Evolutionary conservation across 92 coral and sea anemone genomes (phyloP).

Genomic region (Umimayanthus kanabou): DNA sequence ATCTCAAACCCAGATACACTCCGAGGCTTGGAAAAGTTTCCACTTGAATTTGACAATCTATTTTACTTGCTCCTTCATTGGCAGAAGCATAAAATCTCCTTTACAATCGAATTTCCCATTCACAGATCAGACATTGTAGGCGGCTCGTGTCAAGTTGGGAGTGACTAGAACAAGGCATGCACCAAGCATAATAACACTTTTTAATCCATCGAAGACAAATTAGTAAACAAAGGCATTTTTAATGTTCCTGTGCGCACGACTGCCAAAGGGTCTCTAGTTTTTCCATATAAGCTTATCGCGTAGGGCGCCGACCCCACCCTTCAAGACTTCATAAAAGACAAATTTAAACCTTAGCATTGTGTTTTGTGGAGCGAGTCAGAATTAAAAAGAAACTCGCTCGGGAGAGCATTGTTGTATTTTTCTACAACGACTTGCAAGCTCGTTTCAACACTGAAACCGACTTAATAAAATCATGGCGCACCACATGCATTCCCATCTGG

Average conservation of each 20-base stretch:
- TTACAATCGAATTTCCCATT: neutral
- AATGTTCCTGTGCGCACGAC: neutral
- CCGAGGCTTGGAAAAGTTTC: neutral
- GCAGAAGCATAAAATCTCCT: neutral
- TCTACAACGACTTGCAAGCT: neutral
- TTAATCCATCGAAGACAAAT: neutral
- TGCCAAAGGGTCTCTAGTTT: constrained; percentile 4
- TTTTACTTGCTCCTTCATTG: too few species aligned
- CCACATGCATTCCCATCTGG: constrained; percentile 26
- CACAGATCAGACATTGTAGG: neutral
- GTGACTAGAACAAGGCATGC: neutral
- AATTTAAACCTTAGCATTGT: neutral
- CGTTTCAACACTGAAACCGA: neutral
- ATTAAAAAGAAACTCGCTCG: neutral
- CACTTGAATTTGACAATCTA: neutral
- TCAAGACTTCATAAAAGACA: neutral
- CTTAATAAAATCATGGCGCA: constrained; percentile 14
- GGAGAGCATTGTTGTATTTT: neutral
- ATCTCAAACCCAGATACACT: neutral
- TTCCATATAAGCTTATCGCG: constrained; percentile 12
- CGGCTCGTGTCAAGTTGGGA: neutral
- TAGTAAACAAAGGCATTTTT: neutral
- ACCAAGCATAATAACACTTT: neutral
- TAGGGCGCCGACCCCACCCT: constrained; percentile 1
- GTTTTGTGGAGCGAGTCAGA: neutral